Evolutionary conservation across 53 echinoderm and acorn worm species (phyloP), one percentile per base, ranked within the genome.

Genomic region (Zoroaster sp.): DNA sequence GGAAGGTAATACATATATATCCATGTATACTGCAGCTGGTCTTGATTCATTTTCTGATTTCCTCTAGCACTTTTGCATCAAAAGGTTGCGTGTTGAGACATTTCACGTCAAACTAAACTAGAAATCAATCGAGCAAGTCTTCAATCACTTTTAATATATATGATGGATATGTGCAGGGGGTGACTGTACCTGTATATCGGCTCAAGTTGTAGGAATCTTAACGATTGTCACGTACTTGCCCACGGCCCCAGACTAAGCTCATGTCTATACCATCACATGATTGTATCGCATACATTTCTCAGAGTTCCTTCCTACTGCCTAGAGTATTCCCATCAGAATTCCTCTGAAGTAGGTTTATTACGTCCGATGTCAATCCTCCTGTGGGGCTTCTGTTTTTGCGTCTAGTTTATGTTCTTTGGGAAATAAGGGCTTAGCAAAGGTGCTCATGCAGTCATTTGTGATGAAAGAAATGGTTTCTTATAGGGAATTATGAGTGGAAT

Each of bases 361-460:
- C 59, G 28, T 59, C 59, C 25, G 59, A 59, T 59, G 28, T 25
- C 59, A 59, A 59, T 23, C 59, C 59, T 59, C 59, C 59, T 59
- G 8, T 4, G 59, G 59, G 59, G 21, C 59, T 9, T 25, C 20
- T 18, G 17, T 23, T 59, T 28, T 59, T 5, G 25, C 77, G 31
- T 30, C 30, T 35, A 13, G 77, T 32, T 77, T 77, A 34, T 77
- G 31, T 21, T 77, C 44, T 8, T 18, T 3, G 18, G 77, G 77
- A 77, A 47, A 7, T 32, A 6, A 25, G 36, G 65, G 80, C 20
- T 80, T 65, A 80, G 77, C 12, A 28, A 1, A 65, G 66, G 80
- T 66, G 80, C 41, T 80, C 80, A 31, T 80, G 80, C 80, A 31
- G 66, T 25, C 65, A 15, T n/a, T 12, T 12, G 25, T 66, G 80